A percentile compares a stretch with the other conserved stretches of the same genome.
phyloP scores from a whole-genome alignment of 2,888 invertebrate genomes.

The Athalia cordata region DNA sequence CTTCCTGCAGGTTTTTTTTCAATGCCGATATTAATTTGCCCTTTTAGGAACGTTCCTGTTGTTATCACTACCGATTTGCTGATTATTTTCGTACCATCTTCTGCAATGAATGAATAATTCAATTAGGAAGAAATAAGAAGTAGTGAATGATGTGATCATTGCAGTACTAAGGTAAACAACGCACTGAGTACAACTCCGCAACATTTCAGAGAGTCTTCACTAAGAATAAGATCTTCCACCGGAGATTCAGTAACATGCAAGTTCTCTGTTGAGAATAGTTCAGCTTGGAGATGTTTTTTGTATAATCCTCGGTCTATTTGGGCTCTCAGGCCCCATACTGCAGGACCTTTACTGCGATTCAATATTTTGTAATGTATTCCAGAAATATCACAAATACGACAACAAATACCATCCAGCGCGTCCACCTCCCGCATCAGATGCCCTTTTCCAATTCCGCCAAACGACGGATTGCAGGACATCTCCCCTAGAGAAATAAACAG shows the following conservation, averaged over 20 bases:
- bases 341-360: slow-evolving; percentile 89
- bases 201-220: slow-evolving; percentile 72
- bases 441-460: slow-evolving; percentile 94
- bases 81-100: slow-evolving; percentile 77
- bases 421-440: slow-evolving; percentile 91
- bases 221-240: slow-evolving; percentile 86
- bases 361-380: slow-evolving; percentile 88
- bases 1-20: slow-evolving; percentile 86
- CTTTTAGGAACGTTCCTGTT: slow-evolving; percentile 92
- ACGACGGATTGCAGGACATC: slow-evolving; percentile 96
- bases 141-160: neutral
- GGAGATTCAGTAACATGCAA: slow-evolving; percentile 82
- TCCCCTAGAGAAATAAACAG: slow-evolving; percentile 77
- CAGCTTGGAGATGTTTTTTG: slow-evolving; percentile 83
- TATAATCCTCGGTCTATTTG: slow-evolving; percentile 91
- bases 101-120: slow-evolving; percentile 66
- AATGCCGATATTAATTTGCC: slow-evolving; percentile 88
- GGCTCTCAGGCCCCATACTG: slow-evolving; percentile 92
- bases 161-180: slow-evolving; percentile 45
- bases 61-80: slow-evolving; percentile 86
- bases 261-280: slow-evolving; percentile 79
- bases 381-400: slow-evolving; percentile 86
- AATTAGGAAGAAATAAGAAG: slow-evolving; percentile 61
- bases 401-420: slow-evolving; percentile 90
- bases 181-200: slow-evolving; percentile 76